phyloP scores from a whole-genome alignment of 2,888 invertebrate genomes.

The Cancer borealis region DNA sequence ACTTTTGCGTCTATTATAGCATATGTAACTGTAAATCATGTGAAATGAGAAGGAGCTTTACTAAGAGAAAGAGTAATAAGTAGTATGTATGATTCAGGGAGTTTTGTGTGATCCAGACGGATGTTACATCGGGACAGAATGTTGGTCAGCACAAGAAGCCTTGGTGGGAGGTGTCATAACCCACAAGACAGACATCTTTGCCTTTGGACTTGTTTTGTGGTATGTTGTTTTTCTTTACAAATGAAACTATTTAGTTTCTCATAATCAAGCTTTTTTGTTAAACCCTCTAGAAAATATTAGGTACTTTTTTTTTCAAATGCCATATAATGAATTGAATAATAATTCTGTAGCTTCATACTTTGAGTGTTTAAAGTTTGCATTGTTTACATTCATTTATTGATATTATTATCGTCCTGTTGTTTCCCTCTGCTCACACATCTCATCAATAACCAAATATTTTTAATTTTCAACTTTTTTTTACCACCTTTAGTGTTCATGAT shows the following conservation, averaged over 20 bases:
- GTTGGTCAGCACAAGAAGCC: slow-evolving; percentile 91
- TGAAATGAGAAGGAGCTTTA: neutral
- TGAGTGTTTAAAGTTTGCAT: neutral
- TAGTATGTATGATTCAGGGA: neutral
- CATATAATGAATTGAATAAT: too few species aligned
- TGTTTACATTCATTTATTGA: neutral
- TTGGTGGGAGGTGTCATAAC: slow-evolving; percentile 81
- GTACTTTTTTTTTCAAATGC: neutral
- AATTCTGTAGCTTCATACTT: neutral
- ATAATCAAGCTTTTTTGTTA: neutral
- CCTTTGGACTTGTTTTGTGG: slow-evolving; percentile 83
- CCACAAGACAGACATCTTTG: slow-evolving; percentile 88
- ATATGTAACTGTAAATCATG: neutral
- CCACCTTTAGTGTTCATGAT: too few species aligned
- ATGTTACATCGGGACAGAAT: slow-evolving; percentile 87
- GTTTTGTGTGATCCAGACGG: slow-evolving; percentile 78
- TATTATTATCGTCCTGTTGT: neutral
- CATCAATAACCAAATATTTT: neutral
- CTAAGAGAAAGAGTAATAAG: neutral
- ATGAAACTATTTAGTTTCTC: neutral
- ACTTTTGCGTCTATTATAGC: neutral
- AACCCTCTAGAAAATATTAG: neutral
- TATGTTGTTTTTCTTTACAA: slow-evolving; percentile 53
- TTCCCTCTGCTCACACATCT: neutral
- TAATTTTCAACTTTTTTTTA: too few species aligned